Percentiles rank a stretch among this genome's conserved stretches.
Conservation (phyloP, 2,888 invertebrate species). For the Zelleria hepariella region DNA sequence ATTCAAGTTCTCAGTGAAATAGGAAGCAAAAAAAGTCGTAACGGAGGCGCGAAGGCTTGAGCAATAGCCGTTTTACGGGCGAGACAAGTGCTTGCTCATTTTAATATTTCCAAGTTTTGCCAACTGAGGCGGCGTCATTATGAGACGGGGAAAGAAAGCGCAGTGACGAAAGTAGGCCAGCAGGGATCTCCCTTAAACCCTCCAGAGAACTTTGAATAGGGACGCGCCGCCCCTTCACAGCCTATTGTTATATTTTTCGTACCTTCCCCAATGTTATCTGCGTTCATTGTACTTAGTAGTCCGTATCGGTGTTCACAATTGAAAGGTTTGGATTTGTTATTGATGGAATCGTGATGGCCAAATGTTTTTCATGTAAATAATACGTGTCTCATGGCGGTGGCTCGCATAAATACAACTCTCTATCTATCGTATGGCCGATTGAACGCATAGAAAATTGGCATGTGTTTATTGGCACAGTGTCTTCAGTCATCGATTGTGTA, state of each 20-base stretch:
- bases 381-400: neutral
- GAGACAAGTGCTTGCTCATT: slow-evolving; percentile 68
- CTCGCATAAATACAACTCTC: too few species aligned
- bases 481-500: neutral
- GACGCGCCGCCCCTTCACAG: slow-evolving; percentile 20
- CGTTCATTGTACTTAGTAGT: neutral
- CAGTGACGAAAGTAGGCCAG: slow-evolving; percentile 26
- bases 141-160: slow-evolving; percentile 50
- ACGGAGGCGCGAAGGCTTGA: slow-evolving; percentile 51
- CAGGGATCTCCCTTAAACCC: slow-evolving; percentile 43
- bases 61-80: slow-evolving; percentile 54
- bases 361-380: neutral
- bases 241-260: slow-evolving; percentile 56
- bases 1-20: neutral
- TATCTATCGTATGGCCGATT: neutral
- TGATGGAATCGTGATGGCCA: neutral
- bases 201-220: slow-evolving; percentile 20
- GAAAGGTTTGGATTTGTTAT: neutral
- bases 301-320: neutral
- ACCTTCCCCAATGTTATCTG: slow-evolving; percentile 17
- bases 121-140: slow-evolving; percentile 51
- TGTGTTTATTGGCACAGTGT: neutral
- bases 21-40: slow-evolving; percentile 14
- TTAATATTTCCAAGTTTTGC: slow-evolving; percentile 66
- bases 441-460: neutral